These are phyloP conservation scores for Philhelius pedissequus DNA, from an alignment of 2,888 invertebrate species.

Conservation along the genomic window DNA sequence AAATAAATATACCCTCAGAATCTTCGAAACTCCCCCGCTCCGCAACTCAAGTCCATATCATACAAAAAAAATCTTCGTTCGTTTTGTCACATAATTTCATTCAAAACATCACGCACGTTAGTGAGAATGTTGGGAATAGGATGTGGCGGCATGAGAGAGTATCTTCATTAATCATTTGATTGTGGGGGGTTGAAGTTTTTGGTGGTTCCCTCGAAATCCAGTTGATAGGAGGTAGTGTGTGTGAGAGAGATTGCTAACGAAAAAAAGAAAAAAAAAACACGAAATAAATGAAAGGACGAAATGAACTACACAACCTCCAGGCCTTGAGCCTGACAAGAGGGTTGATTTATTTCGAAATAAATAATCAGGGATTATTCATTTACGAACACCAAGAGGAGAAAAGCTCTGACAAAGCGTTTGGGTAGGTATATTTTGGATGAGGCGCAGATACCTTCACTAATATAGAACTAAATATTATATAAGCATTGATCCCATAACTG, in stretches of 20 bases:
- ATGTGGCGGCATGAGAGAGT: slow-evolving; percentile 1
- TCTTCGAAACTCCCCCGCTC: neutral
- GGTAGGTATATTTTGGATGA: neutral
- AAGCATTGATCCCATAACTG: neutral
- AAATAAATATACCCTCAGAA: slow-evolving; percentile 47
- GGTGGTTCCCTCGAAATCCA: neutral
- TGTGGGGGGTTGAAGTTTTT: neutral
- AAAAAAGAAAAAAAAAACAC: neutral
- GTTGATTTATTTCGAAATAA: slow-evolving; percentile 63
- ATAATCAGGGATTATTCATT: slow-evolving; percentile 66
- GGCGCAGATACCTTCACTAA: neutral
- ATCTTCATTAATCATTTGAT: slow-evolving; percentile 64
- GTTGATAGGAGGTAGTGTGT: neutral
- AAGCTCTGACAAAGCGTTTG: neutral
- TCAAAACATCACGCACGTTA: slow-evolving; percentile 50
- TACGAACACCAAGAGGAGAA: neutral
- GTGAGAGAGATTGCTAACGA: neutral
- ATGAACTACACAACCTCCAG: slow-evolving; percentile 21
- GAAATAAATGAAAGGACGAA: slow-evolving; percentile 22
- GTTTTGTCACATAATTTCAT: slow-evolving; percentile 58
- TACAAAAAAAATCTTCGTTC: slow-evolving; percentile 3
- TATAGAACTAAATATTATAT: too few relatives aligned
- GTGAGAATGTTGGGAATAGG: neutral
- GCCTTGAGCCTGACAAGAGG: slow-evolving; percentile 49
- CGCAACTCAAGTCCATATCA: too few relatives aligned